Conservation (phyloP, 2,797 vertebrate species). For the Spondyliosoma cantharus region DNA sequence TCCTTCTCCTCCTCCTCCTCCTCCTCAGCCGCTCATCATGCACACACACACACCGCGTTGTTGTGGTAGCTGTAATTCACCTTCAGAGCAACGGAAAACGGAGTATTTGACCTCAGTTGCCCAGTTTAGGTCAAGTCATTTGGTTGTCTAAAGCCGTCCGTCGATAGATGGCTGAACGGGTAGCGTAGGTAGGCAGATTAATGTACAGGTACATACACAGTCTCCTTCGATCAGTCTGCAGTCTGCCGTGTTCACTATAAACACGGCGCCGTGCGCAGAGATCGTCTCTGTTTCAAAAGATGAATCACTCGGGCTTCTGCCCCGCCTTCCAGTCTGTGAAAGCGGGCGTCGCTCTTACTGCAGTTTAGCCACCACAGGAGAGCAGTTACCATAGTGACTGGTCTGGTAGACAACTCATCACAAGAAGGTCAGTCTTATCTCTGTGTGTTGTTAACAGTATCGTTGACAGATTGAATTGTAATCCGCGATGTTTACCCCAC, state of each 20-base stretch:
- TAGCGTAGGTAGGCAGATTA: slow-evolving; percentile 48
- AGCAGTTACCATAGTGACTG: slow-evolving; percentile 67
- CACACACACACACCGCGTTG: slow-evolving; percentile 73
- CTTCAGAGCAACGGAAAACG: slow-evolving; percentile 27
- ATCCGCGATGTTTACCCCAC: neutral
- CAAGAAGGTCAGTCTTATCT: slow-evolving; percentile 7
- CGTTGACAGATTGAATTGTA: neutral
- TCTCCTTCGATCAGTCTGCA: slow-evolving; percentile 68
- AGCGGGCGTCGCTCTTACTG: slow-evolving; percentile 62
- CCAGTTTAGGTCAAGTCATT: neutral
- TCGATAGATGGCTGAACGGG: slow-evolving; percentile 23
- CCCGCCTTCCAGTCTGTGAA: slow-evolving; percentile 32
- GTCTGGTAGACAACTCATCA: slow-evolving; percentile 21
- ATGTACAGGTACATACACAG: slow-evolving; percentile 65
- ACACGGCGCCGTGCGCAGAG: slow-evolving; percentile 81
- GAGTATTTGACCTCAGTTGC: slow-evolving; percentile 17
- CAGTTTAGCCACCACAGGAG: slow-evolving; percentile 39
- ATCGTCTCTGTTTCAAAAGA: slow-evolving; percentile 64
- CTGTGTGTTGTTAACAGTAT: neutral
- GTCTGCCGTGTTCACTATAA: slow-evolving; percentile 82
- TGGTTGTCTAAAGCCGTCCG: slow-evolving; percentile 17
- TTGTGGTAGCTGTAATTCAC: slow-evolving; percentile 67
- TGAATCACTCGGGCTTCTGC: slow-evolving; percentile 54
- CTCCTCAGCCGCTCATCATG: slow-evolving; percentile 73
- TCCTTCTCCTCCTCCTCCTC: slow-evolving; percentile 65